Conservation (phyloP, 92 coral and sea anemone genomes). For the Pocillopora grandis region DNA sequence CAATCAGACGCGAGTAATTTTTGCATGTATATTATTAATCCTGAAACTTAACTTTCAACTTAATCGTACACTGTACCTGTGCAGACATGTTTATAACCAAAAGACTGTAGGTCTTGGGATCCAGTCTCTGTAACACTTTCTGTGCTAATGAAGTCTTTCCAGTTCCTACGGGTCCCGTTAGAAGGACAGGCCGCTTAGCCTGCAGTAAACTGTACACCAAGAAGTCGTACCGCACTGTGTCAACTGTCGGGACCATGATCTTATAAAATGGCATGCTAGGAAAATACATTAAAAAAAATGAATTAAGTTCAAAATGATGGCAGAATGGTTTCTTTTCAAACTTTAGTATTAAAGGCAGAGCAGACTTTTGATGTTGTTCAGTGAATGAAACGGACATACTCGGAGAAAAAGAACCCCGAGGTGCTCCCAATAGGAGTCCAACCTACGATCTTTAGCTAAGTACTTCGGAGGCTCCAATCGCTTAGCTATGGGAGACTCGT, state of each 20-base stretch:
- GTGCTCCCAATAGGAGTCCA: no score
- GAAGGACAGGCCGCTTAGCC: conserved; percentile 95
- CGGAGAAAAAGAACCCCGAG: no score
- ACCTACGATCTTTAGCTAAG: no score
- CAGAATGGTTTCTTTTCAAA: no score
- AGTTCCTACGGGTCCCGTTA: conserved; percentile 98
- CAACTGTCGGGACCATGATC: conserved; percentile 99
- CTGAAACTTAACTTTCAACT: neutral
- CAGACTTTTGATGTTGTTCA: no score
- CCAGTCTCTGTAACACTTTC: conserved; percentile 93
- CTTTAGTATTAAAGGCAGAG: neutral
- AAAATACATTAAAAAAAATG: neutral
- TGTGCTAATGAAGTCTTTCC: conserved; percentile 99
- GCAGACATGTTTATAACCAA: conserved; percentile 96
- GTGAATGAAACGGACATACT: no score
- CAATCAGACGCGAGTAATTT: no score
- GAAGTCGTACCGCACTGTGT: conserved; percentile 98
- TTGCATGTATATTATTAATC: no score
- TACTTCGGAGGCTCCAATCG: no score
- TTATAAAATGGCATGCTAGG: conserved; percentile 93
- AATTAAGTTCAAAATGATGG: neutral
- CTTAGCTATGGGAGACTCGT: no score
- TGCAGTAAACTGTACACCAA: conserved; percentile 95
- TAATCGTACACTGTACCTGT: conserved; percentile 49
- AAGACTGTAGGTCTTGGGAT: conserved; percentile 91